Conservation (phyloP, 2,888 invertebrate species). For the Drosophila yooni region DNA sequence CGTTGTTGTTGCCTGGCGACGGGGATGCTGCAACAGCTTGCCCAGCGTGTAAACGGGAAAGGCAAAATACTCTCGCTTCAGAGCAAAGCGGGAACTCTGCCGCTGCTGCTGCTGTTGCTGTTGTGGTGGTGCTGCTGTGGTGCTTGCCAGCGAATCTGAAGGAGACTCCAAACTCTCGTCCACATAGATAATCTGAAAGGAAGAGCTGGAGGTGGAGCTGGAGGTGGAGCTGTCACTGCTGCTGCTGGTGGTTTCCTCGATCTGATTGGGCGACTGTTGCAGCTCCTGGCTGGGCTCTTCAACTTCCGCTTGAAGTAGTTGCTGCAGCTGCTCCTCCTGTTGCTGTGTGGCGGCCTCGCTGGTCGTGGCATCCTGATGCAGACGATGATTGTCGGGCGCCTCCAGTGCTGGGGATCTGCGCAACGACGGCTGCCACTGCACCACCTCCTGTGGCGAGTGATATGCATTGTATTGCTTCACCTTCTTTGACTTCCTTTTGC, state of each 20-base stretch:
- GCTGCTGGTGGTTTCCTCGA: conserved; percentile 3
- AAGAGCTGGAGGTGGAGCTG: conserved; percentile 20
- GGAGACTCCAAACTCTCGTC: conserved; percentile 76
- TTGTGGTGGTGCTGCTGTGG: conserved; percentile 13
- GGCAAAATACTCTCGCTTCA: conserved; percentile 70
- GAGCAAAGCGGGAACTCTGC: conserved; percentile 70
- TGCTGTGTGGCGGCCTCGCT: conserved; percentile 2
- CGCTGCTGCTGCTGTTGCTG: conserved; percentile 13
- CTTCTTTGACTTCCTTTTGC: conserved; percentile 59
- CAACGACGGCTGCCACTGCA: conserved; percentile 61
- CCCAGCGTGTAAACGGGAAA: conserved; percentile 78
- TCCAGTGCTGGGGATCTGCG: conserved; percentile 21
- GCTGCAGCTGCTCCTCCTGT: conserved; percentile 4
- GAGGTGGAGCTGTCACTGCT: conserved; percentile 2
- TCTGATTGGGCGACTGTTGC: not conserved
- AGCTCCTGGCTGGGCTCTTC: conserved; percentile 22
- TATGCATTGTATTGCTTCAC: conserved; percentile 70
- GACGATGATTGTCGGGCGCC: conserved; percentile 69
- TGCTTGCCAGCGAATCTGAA: conserved; percentile 17
- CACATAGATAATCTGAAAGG: conserved; percentile 73
- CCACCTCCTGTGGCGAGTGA: conserved; percentile 73
- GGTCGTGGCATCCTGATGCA: conserved; percentile 8
- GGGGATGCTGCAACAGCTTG: conserved; percentile 62
- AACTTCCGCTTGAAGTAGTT: conserved; percentile 2
- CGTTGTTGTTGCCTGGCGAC: not conserved